Base-by-base conservation (phyloP, 2,797 vertebrate species). In the Scolopax bukidnonensis region DNA sequence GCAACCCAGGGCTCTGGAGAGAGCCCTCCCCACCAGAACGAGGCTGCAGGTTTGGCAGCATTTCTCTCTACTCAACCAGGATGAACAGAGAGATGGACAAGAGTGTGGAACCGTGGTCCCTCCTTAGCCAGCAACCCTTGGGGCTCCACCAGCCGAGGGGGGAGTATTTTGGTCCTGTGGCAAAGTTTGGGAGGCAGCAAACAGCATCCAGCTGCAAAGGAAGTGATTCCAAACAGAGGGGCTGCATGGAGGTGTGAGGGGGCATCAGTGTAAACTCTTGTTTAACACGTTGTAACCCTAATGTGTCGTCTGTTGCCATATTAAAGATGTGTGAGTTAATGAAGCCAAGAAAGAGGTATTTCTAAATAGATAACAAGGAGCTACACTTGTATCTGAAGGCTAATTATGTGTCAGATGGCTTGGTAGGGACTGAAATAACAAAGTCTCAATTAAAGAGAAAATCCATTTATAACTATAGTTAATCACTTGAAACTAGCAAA, bases 201-300 rank as follows among this genome's bases (percentile, higher is more conserved):
- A 63, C 23, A 32, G 68, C 45, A 8, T 3, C 33, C 2, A 3
- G 43, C 56, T 47, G 61, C 5, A 0, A 4, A 43, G n/a, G 36
- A 23, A 38, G 54, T 0, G 0, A 38, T 38, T 84, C 74, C 63
- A 28, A 48, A 7, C 30, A 5, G 32, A 11, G 30, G 0, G 0
- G 28, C 60, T 48, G 48, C 61, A 28, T 0, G 0, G 10, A 30
- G 16, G 23, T 5, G 53, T 5, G 43, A 75, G 12, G 17, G 6
- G 28, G 33, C 32, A 23, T 4, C 20, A 1, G 17, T 0, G 33
- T 16, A 25, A 79, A 43, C 16, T 9, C 0, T 3, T 0, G 0
- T 8, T 6, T 32, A 38, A 69, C 28, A 1, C 0, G 1, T 32
- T 32, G 28, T 27, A 28, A 12, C 41, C 24, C 38, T 17, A 4